Conservation (phyloP, 2,888 invertebrate species). For the Acleris emargana region DNA sequence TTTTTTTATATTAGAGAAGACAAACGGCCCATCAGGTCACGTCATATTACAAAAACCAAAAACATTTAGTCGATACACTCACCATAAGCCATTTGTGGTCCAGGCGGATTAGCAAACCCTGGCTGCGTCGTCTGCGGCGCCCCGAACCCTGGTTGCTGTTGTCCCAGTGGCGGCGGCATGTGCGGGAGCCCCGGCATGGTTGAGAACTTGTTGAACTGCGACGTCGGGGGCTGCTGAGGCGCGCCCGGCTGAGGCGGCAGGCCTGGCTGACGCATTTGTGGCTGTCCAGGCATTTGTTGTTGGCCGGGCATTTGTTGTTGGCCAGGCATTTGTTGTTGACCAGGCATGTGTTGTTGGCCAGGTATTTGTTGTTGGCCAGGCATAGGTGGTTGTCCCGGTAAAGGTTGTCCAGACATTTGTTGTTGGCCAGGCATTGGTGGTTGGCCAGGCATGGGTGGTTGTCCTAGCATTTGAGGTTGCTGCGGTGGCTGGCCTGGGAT, state of each 20-base stretch:
- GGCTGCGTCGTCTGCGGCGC: conserved; percentile 51
- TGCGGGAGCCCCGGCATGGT: conserved; percentile 65
- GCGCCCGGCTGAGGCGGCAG: conserved; percentile 46
- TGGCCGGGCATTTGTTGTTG: conserved; percentile 38
- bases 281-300: conserved; percentile 37
- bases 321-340: conserved; percentile 55
- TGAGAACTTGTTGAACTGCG: conserved; percentile 48
- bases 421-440: conserved; percentile 50
- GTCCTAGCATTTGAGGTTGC: conserved; percentile 49
- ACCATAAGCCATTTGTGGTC: conserved; percentile 59
- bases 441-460: conserved; percentile 48
- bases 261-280: conserved; percentile 10
- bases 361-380: conserved; percentile 45
- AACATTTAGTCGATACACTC: conserved; percentile 36
- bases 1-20: no score
- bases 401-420: conserved; percentile 39
- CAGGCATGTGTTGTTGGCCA: conserved; percentile 45
- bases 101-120: conserved; percentile 54
- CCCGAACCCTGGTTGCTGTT: conserved; percentile 61
- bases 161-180: conserved; percentile 75
- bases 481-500: conserved; percentile 47
- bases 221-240: conserved; percentile 41
- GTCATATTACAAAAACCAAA: no score
- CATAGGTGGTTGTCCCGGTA: conserved; percentile 44
- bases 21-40: no score